Evolutionary conservation across 37 sponge, comb jelly and placozoan genomes (phyloP), one percentile per base, ranked within the genome.

Genomic region (Haliclona indistincta): DNA sequence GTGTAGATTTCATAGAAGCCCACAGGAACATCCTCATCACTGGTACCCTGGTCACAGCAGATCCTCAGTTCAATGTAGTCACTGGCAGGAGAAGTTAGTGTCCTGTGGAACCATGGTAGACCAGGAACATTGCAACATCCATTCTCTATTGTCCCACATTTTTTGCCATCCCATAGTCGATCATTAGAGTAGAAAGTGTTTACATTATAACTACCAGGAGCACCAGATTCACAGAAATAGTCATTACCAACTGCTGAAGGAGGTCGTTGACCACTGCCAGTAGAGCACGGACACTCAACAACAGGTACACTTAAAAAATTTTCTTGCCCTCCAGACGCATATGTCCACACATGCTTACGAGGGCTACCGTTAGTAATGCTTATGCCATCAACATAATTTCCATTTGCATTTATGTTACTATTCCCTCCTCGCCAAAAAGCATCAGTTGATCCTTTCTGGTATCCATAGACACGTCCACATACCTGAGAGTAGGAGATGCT

Each of bases 271-370:
- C 26, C 6, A 58, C n/a, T 58, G 60, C 7, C 25, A 58, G 23
- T 58, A 58, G 26, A 20, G n/a, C 60, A 58, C 7, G 60, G 60
- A 58, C 60, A 58, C 26, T 20, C 28, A 58, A 20, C n/a, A n/a
- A 11, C 13, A 58, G 60, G 26, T 25, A 58, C 25, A 58, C 60
- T 47, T n/a, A n/a, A n/a, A n/a, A n/a, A n/a, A n/a, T n/a, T n/a
- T 15, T 47, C 60, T 58, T 8, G 25, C 11, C n/a, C 7, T 25
- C 60, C 60, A 58, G 23, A n/a, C 8, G 65, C 39, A 44, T 68
- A 78, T 2, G 69, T 55, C 79, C 79, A 78, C 1, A 78, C 41
- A 38, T 78, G 79, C 23, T 55, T 68, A 2, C 70, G 68, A 29
- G 79, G 79, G 38, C 36, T 55, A 26, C 69, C 68, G 32, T 68